Percentiles rank a stretch among this genome's conserved stretches.
Conservation (phyloP, 1,140 invertebrate species). For the Anthonomus grandis region DNA sequence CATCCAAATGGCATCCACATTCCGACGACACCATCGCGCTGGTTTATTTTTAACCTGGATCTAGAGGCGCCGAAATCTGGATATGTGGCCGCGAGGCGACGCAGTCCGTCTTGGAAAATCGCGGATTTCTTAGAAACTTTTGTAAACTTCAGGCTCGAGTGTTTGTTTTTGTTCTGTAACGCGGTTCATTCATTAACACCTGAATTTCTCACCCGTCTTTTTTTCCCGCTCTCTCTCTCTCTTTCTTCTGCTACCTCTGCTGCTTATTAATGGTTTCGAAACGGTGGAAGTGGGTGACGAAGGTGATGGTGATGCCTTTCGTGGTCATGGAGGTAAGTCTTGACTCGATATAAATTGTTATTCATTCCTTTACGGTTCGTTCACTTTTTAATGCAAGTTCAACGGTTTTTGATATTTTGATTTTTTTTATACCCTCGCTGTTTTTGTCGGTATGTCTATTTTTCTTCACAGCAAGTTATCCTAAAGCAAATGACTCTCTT, state of each 20-base stretch:
- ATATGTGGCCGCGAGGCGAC: not conserved
- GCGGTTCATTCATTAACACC: no score
- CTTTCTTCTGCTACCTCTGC: no score
- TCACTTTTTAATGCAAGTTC: no score
- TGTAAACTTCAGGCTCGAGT: constrained; percentile 17
- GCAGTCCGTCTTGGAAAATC: constrained; percentile 2
- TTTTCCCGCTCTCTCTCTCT: no score
- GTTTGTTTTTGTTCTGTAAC: constrained; percentile 1
- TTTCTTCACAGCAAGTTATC: no score
- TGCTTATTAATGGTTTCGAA: no score
- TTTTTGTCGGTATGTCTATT: no score
- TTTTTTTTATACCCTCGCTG: no score
- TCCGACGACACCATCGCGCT: not conserved
- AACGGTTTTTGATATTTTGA: no score
- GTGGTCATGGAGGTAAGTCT: not conserved
- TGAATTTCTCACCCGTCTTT: no score
- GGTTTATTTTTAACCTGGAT: constrained; percentile 19
- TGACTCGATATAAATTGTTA: not conserved
- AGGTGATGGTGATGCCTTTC: not conserved
- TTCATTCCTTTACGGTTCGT: no score
- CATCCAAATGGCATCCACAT: not conserved
- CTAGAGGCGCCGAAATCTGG: constrained; percentile 16
- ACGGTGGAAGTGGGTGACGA: constrained; percentile 4
- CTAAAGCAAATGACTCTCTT: no score
- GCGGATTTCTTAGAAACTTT: constrained; percentile 16